Evolutionary conservation across 1,140 invertebrate species (phyloP).

Genomic region (Nylanderia fulva): DNA sequence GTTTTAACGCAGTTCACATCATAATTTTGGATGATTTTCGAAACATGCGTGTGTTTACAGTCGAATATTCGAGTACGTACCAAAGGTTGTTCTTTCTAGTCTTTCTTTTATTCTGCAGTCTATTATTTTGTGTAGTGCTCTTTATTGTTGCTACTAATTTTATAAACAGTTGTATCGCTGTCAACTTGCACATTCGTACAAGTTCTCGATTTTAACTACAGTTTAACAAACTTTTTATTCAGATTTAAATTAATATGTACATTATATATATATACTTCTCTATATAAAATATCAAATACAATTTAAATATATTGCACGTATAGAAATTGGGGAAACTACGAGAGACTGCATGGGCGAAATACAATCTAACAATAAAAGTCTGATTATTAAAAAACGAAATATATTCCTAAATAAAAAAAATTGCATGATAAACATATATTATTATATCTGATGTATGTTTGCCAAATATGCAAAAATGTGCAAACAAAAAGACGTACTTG

Average conservation of each 20-base stretch:
- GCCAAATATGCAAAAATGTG: not conserved
- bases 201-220: slow-evolving; percentile 4
- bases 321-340: not conserved
- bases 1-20: not conserved
- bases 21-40: slow-evolving; percentile 2
- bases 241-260: not conserved
- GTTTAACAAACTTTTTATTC: not conserved
- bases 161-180: not conserved
- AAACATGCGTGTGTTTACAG: not conserved
- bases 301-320: slow-evolving; percentile 25
- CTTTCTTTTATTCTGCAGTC: not conserved
- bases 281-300: slow-evolving; percentile 2
- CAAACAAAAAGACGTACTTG: slow-evolving; percentile 20
- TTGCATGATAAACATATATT: not conserved
- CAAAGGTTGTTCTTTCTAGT: slow-evolving; percentile 1
- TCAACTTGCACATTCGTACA: not conserved
- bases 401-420: not conserved
- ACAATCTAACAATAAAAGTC: slow-evolving; percentile 7
- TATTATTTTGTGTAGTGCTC: not conserved
- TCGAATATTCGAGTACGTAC: not conserved
- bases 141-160: not conserved
- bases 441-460: not conserved
- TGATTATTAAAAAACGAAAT: too few relatives aligned
- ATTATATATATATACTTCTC: not conserved
- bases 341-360: not conserved